phyloP scores from a whole-genome alignment of 2,888 invertebrate genomes.

The Hipparchia sbordonii region DNA sequence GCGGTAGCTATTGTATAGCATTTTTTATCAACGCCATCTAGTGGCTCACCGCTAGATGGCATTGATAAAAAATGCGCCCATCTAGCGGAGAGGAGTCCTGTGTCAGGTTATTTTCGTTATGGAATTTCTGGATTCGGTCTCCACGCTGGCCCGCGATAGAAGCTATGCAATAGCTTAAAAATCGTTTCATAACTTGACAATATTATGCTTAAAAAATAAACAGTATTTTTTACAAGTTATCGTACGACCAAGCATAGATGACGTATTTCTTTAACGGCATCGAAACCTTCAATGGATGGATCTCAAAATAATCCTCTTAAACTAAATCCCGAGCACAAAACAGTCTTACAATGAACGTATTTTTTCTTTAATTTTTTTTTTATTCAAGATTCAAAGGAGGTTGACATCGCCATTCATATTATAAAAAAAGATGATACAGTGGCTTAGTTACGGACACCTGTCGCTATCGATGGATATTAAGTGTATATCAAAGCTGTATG shows the following conservation, averaged over 20 bases:
- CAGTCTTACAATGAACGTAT: slow-evolving; percentile 41
- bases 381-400: slow-evolving; percentile 39
- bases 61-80: no score
- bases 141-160: no score
- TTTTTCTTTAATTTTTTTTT: slow-evolving; percentile 27
- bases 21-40: no score
- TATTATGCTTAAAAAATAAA: neutral
- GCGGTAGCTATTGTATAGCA: no score
- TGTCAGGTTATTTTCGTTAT: no score
- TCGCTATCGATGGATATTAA: slow-evolving; percentile 17
- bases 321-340: slow-evolving; percentile 54
- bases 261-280: slow-evolving; percentile 25
- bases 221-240: neutral
- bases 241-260: slow-evolving; percentile 11
- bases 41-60: no score
- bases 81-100: no score
- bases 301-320: slow-evolving; percentile 66
- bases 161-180: no score
- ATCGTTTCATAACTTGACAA: neutral
- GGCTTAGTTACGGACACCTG: slow-evolving; percentile 11
- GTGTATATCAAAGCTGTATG: neutral
- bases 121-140: no score
- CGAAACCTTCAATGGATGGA: slow-evolving; percentile 54
- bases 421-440: slow-evolving; percentile 35
- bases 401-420: slow-evolving; percentile 44